phyloP scores from a whole-genome alignment of 2,113 vertebrate species.

The Agelaius phoeniceus region DNA sequence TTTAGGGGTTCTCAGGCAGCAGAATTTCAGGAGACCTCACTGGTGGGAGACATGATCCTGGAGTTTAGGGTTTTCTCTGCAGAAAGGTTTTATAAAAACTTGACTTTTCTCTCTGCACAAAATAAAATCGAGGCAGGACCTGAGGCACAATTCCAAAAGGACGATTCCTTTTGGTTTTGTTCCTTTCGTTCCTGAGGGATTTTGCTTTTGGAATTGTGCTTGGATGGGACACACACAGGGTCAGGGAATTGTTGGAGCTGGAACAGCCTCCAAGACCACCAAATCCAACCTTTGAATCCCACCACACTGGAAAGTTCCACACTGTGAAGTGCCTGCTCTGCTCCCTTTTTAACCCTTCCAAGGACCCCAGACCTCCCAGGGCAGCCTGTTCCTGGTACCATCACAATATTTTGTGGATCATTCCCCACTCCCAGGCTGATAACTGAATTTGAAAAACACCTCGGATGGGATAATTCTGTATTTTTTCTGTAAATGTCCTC shows the following conservation, averaged over 20 bases:
- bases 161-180: not conserved
- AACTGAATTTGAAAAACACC: too few relatives aligned
- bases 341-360: not conserved
- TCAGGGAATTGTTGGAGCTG: accelerated
- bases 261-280: not conserved
- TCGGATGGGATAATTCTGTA: too few relatives aligned
- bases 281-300: not conserved
- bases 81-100: not conserved
- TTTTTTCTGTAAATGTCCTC: too few relatives aligned
- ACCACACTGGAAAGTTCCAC: not conserved
- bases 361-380: not conserved
- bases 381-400: accelerated
- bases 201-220: not conserved
- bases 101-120: not conserved
- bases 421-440: not conserved
- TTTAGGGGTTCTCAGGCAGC: not conserved
- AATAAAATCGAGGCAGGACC: accelerated
- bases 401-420: not conserved
- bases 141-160: not conserved
- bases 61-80: not conserved
- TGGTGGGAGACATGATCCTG: not conserved
- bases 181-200: too few relatives aligned
- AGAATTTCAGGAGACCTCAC: not conserved
- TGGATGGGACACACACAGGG: not conserved
- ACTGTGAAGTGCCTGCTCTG: accelerated